Evolutionary conservation across 2,888 invertebrate species (phyloP).

Genomic region (Nephrotoma flavescens): DNA sequence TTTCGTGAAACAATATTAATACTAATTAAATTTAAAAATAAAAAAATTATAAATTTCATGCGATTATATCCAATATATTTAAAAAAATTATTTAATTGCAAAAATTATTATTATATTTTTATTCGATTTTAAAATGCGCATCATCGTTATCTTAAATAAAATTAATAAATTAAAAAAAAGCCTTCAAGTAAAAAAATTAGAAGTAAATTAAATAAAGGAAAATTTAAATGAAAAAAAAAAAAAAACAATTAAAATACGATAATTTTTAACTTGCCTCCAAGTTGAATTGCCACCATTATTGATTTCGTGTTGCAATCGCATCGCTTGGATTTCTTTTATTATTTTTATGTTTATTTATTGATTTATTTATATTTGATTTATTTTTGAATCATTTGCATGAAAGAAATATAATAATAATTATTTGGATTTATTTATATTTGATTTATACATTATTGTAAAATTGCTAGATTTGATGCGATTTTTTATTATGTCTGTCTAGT

Average conservation of each 20-base stretch:
- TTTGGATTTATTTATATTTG: not conserved
- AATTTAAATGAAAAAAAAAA: not conserved
- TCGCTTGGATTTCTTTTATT: slow-evolving; percentile 28
- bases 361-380: not conserved
- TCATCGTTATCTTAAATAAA: not conserved
- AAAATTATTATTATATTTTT: not conserved
- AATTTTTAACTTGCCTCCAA: slow-evolving; percentile 27
- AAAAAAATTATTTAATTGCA: not conserved
- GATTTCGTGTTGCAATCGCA: slow-evolving; percentile 24
- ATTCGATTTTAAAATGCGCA: not conserved
- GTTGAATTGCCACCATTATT: slow-evolving; percentile 19
- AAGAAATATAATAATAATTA: not conserved
- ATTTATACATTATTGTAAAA: not conserved
- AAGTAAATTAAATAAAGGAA: not conserved
- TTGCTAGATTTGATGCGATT: not conserved
- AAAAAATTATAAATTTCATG: not conserved
- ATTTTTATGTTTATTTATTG: not conserved
- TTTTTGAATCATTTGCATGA: not conserved
- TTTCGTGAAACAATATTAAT: not conserved
- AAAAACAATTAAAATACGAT: not conserved
- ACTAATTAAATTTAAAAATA: not conserved
- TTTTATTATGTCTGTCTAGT: not conserved
- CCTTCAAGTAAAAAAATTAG: not conserved
- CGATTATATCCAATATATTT: not conserved
- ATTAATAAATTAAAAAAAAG: not conserved